Evolutionary conservation across 2,888 invertebrate species (phyloP).

Genomic region (Ophion ventricosus): DNA sequence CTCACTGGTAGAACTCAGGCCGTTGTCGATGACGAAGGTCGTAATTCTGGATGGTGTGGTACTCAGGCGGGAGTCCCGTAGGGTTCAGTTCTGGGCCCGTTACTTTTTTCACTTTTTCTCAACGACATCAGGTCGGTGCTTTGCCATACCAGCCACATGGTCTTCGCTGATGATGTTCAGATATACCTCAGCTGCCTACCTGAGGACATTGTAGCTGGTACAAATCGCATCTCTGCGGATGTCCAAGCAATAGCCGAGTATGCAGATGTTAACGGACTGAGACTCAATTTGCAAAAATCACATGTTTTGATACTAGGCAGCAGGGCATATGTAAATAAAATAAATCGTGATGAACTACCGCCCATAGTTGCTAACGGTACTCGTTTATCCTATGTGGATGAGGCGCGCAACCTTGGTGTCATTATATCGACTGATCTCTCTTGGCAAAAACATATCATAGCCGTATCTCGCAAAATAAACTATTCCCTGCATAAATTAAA

Average conservation of each 20-base stretch:
- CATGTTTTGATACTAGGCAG: neutral
- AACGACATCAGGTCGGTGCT: neutral
- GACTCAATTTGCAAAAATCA: too few species aligned
- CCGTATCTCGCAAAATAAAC: too few species aligned
- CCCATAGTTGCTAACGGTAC: neutral
- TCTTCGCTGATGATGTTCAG: constrained; percentile 21
- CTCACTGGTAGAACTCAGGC: neutral
- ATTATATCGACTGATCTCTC: neutral
- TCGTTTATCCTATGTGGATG: neutral
- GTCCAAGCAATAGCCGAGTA: neutral
- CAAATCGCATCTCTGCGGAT: neutral
- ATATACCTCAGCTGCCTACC: neutral
- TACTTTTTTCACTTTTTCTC: constrained; percentile 13
- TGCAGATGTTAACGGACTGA: neutral
- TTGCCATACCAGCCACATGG: neutral
- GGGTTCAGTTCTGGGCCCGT: constrained; percentile 27
- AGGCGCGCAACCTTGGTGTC: neutral
- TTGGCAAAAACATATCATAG: too few species aligned
- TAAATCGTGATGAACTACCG: neutral
- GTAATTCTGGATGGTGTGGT: neutral
- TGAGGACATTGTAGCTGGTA: neutral
- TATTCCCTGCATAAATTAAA: too few species aligned
- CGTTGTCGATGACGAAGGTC: neutral
- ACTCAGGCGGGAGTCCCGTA: neutral
- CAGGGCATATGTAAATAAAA: neutral